phyloP scores from a whole-genome alignment of 2,888 invertebrate genomes.

The Caenorhabditis sulstoni region DNA sequence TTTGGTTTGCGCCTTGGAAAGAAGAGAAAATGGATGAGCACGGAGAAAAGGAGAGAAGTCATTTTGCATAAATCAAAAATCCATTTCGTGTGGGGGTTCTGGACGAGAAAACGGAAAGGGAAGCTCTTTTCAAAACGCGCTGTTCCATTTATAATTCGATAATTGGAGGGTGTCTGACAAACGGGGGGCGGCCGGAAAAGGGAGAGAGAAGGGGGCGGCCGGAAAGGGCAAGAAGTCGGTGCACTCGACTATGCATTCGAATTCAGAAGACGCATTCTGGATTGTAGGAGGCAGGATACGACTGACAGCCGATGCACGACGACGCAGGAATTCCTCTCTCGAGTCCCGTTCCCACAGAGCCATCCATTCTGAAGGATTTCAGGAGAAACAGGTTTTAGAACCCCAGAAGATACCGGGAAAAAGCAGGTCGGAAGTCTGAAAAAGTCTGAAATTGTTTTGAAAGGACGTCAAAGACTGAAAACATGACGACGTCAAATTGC shows the following conservation, averaged over 20 bases:
- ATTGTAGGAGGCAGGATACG: too few relatives aligned
- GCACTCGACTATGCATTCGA: constrained; percentile 40
- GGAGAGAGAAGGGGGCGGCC: not conserved
- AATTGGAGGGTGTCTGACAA: constrained; percentile 22
- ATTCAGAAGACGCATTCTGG: constrained; percentile 18
- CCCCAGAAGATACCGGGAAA: too few relatives aligned
- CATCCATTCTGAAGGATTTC: too few relatives aligned
- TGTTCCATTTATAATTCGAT: constrained; percentile 59
- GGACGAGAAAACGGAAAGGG: not conserved
- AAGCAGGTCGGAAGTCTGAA: not conserved
- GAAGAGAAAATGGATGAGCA: not conserved
- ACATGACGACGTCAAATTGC: not conserved
- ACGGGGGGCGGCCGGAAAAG: constrained; percentile 29
- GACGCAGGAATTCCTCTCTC: too few relatives aligned
- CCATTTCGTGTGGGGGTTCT: not conserved
- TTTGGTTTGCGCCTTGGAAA: not conserved
- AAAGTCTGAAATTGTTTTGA: too few relatives aligned
- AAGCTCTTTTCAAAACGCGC: constrained; percentile 15
- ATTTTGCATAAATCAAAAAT: constrained; percentile 54
- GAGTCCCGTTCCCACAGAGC: too few relatives aligned
- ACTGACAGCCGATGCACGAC: not conserved
- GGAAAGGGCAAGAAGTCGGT: constrained; percentile 25
- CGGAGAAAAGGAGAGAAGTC: not conserved
- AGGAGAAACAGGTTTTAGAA: too few relatives aligned
- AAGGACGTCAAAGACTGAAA: not conserved